Conservation (phyloP, 92 coral and sea anemone species). For the Nematostella vectensis region DNA sequence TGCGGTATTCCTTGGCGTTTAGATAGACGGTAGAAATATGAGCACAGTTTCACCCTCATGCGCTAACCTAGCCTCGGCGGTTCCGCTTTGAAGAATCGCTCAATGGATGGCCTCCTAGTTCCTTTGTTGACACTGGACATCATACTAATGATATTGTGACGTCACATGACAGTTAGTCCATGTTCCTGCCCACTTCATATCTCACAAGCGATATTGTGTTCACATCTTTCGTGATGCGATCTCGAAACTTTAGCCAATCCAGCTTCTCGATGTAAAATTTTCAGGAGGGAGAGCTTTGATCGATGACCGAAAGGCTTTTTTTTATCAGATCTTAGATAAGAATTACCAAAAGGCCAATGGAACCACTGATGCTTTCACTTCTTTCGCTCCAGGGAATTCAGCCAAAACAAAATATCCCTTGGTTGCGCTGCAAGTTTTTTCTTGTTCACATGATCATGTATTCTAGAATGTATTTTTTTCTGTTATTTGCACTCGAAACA, state of each 20-base stretch:
- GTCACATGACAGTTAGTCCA: constrained; percentile 78
- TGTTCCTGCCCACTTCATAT: constrained; percentile 46
- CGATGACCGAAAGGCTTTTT: constrained; percentile 18
- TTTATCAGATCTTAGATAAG: constrained; percentile 5
- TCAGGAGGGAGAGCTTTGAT: background rate
- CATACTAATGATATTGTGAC: constrained; percentile 87
- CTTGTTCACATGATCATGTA: too few species aligned
- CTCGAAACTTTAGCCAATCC: background rate
- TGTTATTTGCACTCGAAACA: too few species aligned
- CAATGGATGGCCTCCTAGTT: constrained; percentile 86
- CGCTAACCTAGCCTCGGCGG: constrained; percentile 38
- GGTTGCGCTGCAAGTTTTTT: too few species aligned
- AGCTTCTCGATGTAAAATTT: constrained; percentile 16
- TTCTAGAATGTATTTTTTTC: too few species aligned
- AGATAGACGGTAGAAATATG: too few species aligned
- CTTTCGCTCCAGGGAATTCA: too few species aligned
- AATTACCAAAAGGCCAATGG: constrained; percentile 3
- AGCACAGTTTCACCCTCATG: constrained; percentile 4
- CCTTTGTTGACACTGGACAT: constrained; percentile 97
- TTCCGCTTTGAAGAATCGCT: constrained; percentile 83
- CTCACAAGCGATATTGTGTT: constrained; percentile 4
- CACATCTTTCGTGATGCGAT: background rate
- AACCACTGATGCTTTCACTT: too few species aligned
- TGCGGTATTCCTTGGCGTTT: too few species aligned
- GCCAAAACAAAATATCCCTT: too few species aligned